phyloP scores from a whole-genome alignment of 92 coral and sea anemone genomes.

The Pocillopora grandis region DNA sequence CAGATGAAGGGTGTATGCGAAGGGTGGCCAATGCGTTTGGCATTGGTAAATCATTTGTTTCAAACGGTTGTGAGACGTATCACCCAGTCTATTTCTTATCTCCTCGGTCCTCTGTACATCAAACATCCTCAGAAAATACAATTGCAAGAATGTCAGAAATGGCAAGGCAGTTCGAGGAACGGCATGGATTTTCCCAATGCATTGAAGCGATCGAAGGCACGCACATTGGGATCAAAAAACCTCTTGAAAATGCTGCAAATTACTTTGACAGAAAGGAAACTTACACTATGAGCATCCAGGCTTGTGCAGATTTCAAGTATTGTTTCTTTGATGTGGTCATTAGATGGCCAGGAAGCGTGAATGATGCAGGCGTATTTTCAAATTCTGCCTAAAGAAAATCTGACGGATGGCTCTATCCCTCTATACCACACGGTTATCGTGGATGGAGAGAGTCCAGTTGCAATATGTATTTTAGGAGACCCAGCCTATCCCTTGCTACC shows the following conservation, averaged over 20 bases:
- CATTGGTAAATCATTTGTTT: conserved; percentile 34
- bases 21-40: conserved; percentile 68
- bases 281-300: conserved; percentile 37
- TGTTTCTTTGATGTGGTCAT: not conserved
- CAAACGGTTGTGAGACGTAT: not conserved
- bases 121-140: conserved; percentile 12
- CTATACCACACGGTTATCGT: not conserved
- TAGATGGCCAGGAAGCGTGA: conserved; percentile 18
- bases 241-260: conserved; percentile 12
- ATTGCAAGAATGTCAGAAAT: not conserved
- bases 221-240: conserved; percentile 40
- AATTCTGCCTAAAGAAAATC: not conserved
- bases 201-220: conserved; percentile 30
- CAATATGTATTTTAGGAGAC: not conserved
- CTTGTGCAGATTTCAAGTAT: conserved; percentile 26
- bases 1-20: conserved; percentile 54
- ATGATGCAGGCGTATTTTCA: conserved; percentile 43
- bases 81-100: not conserved
- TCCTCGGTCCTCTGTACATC: not conserved
- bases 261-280: conserved; percentile 38
- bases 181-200: conserved; percentile 3
- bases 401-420: conserved; percentile 26
- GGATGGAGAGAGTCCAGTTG: no score
- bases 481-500: conserved; percentile 2
- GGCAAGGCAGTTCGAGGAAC: not conserved